Percentiles rank a stretch among this genome's conserved stretches.
Conservation (phyloP, 2,113 vertebrate genomes). For the Cromileptes altivelis region DNA sequence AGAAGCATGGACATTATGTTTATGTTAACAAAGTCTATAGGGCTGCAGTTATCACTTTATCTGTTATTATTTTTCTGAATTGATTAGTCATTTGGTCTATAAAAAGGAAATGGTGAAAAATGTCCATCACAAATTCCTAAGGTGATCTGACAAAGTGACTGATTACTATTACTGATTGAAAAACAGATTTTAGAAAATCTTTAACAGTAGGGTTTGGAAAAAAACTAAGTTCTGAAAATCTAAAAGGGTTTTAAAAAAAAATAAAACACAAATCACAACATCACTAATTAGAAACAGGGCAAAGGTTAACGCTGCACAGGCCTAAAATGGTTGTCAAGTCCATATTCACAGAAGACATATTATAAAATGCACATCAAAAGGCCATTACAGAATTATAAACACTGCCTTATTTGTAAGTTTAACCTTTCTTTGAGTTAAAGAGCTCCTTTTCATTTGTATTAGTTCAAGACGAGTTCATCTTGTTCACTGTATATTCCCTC, state of each 20-base stretch:
- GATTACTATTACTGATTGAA: neutral
- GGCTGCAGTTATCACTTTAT: too few species aligned
- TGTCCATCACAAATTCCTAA: too few species aligned
- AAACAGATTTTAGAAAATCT: neutral
- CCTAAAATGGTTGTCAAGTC: neutral
- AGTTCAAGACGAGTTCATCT: neutral
- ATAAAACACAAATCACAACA: neutral
- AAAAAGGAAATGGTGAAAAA: too few species aligned
- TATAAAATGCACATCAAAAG: neutral
- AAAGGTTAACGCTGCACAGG: neutral
- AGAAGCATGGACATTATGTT: too few species aligned
- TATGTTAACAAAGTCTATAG: too few species aligned
- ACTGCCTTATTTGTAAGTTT: neutral
- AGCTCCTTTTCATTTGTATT: conserved; percentile 11
- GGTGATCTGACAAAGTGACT: neutral
- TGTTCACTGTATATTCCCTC: conserved; percentile 29
- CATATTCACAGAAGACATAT: neutral
- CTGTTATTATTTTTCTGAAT: too few species aligned
- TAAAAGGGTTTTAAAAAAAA: neutral
- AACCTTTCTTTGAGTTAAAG: conserved; percentile 11
- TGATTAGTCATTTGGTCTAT: too few species aligned
- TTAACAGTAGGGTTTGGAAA: neutral
- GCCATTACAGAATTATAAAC: too few species aligned
- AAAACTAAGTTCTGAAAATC: neutral
- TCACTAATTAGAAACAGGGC: neutral